These are phyloP conservation scores for Cantharis lateralis DNA, from an alignment of 2,888 invertebrate species.

Conservation along the genomic window DNA sequence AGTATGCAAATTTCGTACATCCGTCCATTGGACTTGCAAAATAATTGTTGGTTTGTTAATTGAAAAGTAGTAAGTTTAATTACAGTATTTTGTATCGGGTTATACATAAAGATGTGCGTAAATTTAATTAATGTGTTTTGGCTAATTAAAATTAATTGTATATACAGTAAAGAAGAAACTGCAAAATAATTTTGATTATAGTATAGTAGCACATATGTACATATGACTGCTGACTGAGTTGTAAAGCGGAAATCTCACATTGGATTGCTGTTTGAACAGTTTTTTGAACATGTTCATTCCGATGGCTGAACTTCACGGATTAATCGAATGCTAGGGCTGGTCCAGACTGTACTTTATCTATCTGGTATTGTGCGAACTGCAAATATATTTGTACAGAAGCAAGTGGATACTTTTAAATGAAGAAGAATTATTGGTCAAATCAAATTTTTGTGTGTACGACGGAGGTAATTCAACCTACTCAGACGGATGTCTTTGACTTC, in stretches of 20 bases:
- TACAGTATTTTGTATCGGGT: neutral
- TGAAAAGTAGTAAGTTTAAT: neutral
- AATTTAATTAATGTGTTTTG: neutral
- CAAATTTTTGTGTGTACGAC: too few species aligned
- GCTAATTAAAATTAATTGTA: neutral
- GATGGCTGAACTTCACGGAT: neutral
- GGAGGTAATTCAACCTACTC: too few species aligned
- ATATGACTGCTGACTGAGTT: neutral
- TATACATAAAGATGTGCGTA: constrained; percentile 1
- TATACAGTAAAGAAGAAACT: neutral
- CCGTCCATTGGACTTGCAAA: neutral
- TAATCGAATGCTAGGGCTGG: too few species aligned
- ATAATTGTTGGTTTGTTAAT: neutral
- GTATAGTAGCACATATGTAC: too few species aligned
- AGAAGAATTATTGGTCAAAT: too few species aligned
- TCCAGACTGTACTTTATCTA: too few species aligned
- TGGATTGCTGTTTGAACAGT: neutral
- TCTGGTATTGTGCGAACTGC: too few species aligned
- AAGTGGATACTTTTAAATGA: too few species aligned
- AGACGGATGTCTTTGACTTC: too few species aligned
- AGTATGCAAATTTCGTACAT: neutral
- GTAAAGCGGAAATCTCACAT: neutral
- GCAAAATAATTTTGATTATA: neutral
- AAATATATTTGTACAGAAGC: too few species aligned
- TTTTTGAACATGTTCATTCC: neutral